Evolutionary conservation across 2,113 vertebrate species (phyloP).

Genomic region (Engraulis encrasicolus): DNA sequence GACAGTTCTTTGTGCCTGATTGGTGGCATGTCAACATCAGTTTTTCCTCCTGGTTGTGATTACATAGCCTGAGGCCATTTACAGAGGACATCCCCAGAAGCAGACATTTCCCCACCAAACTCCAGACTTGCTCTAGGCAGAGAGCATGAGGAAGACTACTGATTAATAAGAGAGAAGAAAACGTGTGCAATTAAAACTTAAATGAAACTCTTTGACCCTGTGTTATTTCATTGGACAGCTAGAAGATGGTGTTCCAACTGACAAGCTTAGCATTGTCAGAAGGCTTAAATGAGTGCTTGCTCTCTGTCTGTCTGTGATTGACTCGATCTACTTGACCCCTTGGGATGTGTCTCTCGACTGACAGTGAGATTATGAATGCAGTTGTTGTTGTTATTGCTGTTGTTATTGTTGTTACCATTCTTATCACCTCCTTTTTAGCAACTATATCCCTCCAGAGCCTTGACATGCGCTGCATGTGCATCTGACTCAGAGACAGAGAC

Average conservation of each 20-base stretch:
- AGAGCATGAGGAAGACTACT: not conserved
- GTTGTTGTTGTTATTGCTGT: not conserved
- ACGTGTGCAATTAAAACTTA: not conserved
- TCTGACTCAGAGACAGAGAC: no score
- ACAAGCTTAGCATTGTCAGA: not conserved
- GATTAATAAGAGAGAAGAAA: not conserved
- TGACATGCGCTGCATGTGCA: not conserved
- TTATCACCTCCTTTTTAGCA: not conserved
- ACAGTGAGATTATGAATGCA: no score
- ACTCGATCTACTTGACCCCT: not conserved
- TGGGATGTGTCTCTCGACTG: not conserved
- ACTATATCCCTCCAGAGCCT: not conserved
- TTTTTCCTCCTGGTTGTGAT: not conserved
- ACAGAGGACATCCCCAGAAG: no score
- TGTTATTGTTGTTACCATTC: no score
- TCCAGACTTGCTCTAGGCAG: not conserved
- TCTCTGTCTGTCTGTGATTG: not conserved
- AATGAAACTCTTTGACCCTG: not conserved
- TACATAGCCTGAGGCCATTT: not conserved
- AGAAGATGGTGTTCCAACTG: not conserved
- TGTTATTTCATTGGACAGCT: not conserved
- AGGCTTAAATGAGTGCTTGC: conserved; percentile 1
- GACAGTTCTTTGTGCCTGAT: not conserved
- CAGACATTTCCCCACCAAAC: not conserved
- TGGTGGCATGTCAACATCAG: not conserved